phyloP scores from a whole-genome alignment of 2,888 invertebrate species.

The Cheilosia soror region DNA sequence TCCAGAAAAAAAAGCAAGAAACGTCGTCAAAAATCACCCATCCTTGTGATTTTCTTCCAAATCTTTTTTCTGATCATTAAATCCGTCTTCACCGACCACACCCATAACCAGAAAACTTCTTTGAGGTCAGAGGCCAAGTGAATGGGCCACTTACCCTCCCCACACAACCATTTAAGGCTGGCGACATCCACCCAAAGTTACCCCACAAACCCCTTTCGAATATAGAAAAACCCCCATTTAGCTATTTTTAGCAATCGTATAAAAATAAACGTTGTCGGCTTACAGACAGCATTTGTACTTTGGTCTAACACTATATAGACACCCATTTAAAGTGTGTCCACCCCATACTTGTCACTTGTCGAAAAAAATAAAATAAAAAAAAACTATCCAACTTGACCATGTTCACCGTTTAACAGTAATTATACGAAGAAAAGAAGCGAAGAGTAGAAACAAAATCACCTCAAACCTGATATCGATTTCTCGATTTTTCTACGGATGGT shows the following conservation, averaged over 20 bases:
- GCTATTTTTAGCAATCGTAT: slow-evolving; percentile 13
- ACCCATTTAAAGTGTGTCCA: slow-evolving; percentile 42
- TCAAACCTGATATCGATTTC: slow-evolving; percentile 48
- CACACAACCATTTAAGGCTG: no score
- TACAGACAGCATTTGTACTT: slow-evolving; percentile 6
- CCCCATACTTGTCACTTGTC: not conserved
- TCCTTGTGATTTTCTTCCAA: no score
- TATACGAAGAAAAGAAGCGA: slow-evolving; percentile 36
- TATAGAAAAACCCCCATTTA: not conserved
- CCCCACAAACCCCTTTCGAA: no score
- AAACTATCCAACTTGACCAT: slow-evolving; percentile 71
- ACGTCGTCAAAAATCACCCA: no score
- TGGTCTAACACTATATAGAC: slow-evolving; percentile 3
- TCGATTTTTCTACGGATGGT: slow-evolving; percentile 41
- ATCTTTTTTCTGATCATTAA: no score
- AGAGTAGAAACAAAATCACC: slow-evolving; percentile 12
- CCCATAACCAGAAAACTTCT: no score
- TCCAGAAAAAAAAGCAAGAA: no score
- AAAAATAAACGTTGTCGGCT: slow-evolving; percentile 5
- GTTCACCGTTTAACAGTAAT: slow-evolving; percentile 65
- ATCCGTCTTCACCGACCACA: no score
- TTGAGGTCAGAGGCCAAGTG: no score
- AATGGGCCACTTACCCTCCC: no score
- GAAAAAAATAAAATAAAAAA: no score
- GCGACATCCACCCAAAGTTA: no score